Conservation (phyloP, 2,113 vertebrate species). For the Semnopithecus entellus region DNA sequence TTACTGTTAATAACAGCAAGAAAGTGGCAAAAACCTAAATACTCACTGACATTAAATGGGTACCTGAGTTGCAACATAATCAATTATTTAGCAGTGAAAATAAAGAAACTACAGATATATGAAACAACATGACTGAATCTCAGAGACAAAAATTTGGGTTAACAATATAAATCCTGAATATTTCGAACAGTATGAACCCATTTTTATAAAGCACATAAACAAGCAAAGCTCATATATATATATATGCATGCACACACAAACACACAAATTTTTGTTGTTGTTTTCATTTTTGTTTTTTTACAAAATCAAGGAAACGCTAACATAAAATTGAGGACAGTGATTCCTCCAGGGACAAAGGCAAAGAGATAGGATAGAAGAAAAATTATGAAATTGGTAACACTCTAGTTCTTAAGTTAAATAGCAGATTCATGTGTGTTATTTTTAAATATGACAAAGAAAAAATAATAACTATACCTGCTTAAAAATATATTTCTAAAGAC, state of each 20-base stretch:
- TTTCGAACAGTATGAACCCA: background rate
- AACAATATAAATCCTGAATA: background rate
- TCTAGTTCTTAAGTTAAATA: background rate
- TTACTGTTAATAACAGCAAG: background rate
- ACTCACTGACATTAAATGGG: background rate
- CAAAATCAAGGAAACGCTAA: background rate
- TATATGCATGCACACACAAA: background rate
- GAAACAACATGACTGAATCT: background rate
- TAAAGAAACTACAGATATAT: background rate
- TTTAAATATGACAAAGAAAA: background rate
- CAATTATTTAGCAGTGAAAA: background rate
- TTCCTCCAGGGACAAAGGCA: background rate
- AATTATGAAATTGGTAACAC: background rate
- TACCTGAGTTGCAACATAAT: background rate
- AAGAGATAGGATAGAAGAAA: background rate
- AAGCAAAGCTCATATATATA: background rate
- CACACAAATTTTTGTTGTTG: too few relatives aligned
- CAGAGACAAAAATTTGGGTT: background rate
- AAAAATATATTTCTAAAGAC: background rate
- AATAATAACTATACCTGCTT: background rate
- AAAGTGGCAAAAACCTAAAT: background rate
- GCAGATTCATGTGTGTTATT: background rate
- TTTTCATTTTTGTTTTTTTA: background rate
- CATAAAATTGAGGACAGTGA: background rate
- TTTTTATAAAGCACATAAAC: background rate